phyloP scores from a whole-genome alignment of 2,797 vertebrate species.

The Myripristis murdjan region DNA sequence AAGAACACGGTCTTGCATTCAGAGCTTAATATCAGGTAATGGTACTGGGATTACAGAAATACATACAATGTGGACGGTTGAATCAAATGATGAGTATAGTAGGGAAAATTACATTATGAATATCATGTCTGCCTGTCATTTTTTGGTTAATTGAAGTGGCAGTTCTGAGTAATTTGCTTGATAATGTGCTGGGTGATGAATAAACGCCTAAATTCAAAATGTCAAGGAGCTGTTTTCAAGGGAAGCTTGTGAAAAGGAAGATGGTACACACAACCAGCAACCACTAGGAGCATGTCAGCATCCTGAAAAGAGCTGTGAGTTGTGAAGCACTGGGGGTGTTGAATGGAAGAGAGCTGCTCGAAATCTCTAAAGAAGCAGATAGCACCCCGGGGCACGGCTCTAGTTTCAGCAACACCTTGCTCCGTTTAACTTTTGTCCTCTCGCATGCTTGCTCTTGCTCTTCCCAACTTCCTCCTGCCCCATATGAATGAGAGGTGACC shows the following conservation, averaged over 20 bases:
- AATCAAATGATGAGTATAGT: not conserved
- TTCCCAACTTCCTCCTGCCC: slow-evolving; percentile 7
- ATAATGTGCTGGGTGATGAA: not conserved
- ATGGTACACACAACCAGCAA: not conserved
- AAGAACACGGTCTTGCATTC: slow-evolving; percentile 14
- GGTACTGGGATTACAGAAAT: not conserved
- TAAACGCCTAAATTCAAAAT: no score
- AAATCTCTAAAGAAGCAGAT: slow-evolving; percentile 32
- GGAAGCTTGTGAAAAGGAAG: not conserved
- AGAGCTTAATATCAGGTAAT: not conserved
- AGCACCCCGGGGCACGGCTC: slow-evolving; percentile 42
- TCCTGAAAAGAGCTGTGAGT: not conserved
- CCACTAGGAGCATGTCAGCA: not conserved
- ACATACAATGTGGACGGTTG: not conserved
- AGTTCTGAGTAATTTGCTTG: no score
- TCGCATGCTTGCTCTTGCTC: slow-evolving; percentile 26
- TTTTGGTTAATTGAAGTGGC: no score
- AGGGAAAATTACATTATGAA: not conserved
- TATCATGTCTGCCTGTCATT: no score
- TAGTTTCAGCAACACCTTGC: slow-evolving; percentile 29
- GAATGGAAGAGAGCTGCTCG: slow-evolving; percentile 9
- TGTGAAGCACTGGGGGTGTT: slow-evolving; percentile 16
- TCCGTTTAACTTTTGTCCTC: slow-evolving; percentile 28
- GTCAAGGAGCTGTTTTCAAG: not conserved
- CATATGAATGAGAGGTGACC: slow-evolving; percentile 21